A percentile compares a stretch with the other conserved stretches of the same genome.
phyloP scores from a whole-genome alignment of 2,113 vertebrate species.

The Furnarius figulus region DNA sequence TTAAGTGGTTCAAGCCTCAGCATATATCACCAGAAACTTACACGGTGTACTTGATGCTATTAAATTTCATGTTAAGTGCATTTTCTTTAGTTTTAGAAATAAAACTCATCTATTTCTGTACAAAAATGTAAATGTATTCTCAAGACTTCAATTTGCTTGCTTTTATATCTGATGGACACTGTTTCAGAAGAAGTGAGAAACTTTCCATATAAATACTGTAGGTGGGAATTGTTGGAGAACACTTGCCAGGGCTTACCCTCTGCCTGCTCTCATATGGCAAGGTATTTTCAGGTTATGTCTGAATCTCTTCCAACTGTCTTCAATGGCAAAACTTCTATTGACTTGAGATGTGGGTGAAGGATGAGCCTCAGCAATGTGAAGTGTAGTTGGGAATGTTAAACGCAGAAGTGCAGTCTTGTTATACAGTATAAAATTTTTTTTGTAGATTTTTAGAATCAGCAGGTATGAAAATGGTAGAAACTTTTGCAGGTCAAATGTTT shows the following conservation, averaged over 20 bases:
- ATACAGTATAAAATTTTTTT: not conserved
- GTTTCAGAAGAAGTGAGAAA: not conserved
- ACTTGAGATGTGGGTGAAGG: not conserved
- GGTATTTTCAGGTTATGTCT: not conserved
- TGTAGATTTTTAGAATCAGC: not conserved
- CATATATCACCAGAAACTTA: not conserved
- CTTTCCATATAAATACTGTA: not conserved
- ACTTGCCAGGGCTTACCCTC: not conserved
- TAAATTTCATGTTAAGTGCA: not conserved
- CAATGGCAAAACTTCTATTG: not conserved
- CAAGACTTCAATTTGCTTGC: not conserved
- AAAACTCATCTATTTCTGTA: fast-evolving
- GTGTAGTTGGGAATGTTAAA: not conserved
- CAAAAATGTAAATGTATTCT: not conserved
- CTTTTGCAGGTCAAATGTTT: not conserved
- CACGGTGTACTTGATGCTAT: not conserved
- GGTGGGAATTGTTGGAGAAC: not conserved
- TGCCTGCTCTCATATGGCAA: fast-evolving
- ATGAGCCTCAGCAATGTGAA: not conserved
- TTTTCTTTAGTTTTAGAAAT: not conserved
- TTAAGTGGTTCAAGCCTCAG: not conserved
- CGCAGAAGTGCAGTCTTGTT: not conserved
- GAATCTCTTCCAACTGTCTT: not conserved
- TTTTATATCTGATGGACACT: not conserved
- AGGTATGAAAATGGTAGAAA: not conserved